Evolutionary conservation across 2,113 vertebrate species (phyloP), one percentile per base, ranked within the genome.

Genomic region (Gopherus evgoodei): DNA sequence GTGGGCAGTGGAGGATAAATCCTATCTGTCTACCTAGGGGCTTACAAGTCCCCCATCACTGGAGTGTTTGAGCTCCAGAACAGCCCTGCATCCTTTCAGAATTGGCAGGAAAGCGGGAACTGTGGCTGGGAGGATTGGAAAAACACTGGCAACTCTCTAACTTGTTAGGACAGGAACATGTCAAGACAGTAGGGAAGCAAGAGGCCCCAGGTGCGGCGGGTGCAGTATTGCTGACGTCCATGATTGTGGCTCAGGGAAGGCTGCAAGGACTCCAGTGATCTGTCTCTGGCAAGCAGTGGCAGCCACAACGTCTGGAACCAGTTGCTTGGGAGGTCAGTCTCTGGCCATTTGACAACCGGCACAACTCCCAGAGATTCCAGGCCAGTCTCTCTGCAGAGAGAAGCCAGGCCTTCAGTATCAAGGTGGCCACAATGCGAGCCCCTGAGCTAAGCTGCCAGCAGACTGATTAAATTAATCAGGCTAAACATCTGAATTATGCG

Each of bases 191-290:
- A 35, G 53, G 53, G 6, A n/a, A 91, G 79, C 44, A 49, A 52
- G 72, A 88, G 27, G 81, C 81, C 31, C 38, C 17, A 69, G 19
- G 0, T 0, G 0, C 0, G 50, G 83, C 4, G 6, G 52, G 38
- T 78, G 52, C 21, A 88, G 8, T 8, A 31, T 16, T 29, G 65
- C 85, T 35, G 50, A 6, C 76, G 75, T 6, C 25, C 7, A 80
- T 2, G 47, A 54, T 44, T 92, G 35, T 78, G 1, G 4, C 53
- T 52, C 72, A 4, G 0, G 10, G 72, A 76, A 49, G 72, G 72
- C 72, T 76, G 13, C 10, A 24, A 54, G 52, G 19, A 25, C 84
- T 59, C 62, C 35, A 6, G 24, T 8, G 62, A 88, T 50, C 35
- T 89, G 59, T 78, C 88, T n/a, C 87, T 86, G 91, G 80, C 81